Conservation (phyloP, 2,888 invertebrate genomes). For the Tineola bisselliella region DNA sequence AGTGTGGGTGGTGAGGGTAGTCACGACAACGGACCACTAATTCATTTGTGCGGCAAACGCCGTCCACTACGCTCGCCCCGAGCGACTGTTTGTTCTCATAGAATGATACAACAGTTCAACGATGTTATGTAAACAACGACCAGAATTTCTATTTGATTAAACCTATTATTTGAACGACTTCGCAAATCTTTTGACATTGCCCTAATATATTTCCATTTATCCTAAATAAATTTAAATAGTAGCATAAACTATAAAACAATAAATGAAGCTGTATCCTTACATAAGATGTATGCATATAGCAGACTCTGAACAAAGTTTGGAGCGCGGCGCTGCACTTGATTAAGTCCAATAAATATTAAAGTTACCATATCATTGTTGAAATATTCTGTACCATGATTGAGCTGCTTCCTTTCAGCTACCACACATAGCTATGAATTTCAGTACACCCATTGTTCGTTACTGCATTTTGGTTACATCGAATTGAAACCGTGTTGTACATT, state of each 20-base stretch:
- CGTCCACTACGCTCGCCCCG: constrained; percentile 40
- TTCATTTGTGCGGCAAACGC: constrained; percentile 56
- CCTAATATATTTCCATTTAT: too few species aligned
- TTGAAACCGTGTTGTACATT: neutral
- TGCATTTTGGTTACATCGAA: neutral
- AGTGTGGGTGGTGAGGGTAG: constrained; percentile 23
- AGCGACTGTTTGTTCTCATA: constrained; percentile 58
- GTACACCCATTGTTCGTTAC: constrained; percentile 28
- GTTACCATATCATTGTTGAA: constrained; percentile 61
- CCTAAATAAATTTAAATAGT: too few species aligned
- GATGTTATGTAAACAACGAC: neutral
- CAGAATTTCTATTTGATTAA: neutral
- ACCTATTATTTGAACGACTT: neutral
- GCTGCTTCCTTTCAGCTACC: constrained; percentile 1
- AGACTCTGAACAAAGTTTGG: neutral
- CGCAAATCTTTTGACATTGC: neutral
- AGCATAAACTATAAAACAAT: neutral
- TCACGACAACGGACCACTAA: constrained; percentile 45
- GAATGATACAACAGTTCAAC: constrained; percentile 50
- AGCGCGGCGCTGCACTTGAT: neutral
- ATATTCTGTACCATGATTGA: constrained; percentile 19
- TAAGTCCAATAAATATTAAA: constrained; percentile 61
- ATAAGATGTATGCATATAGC: neutral
- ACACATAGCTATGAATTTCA: constrained; percentile 6
- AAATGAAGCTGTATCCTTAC: neutral